Conservation (phyloP, 2,797 vertebrate genomes). For the Nasua narica region DNA sequence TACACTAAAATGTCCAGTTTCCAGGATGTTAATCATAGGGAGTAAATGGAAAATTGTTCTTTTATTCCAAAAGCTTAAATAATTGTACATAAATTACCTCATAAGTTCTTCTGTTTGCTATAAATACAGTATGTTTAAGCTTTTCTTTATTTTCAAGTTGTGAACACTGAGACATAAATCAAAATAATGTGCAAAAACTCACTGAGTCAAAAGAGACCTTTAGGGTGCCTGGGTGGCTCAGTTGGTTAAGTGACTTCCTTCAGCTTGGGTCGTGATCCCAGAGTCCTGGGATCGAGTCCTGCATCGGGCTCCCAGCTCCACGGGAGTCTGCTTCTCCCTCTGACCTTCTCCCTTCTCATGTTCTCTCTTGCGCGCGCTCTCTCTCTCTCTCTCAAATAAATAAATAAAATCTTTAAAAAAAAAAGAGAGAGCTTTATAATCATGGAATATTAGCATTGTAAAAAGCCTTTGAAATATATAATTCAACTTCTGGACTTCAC, state of each 20-base stretch:
- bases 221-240: too few species aligned
- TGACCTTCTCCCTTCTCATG: too few species aligned
- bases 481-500: not conserved
- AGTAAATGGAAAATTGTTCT: not conserved
- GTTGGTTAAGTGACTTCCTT: too few species aligned
- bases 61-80: not conserved
- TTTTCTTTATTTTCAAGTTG: not conserved
- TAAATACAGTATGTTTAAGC: not conserved
- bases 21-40: not conserved
- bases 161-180: not conserved
- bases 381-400: too few species aligned
- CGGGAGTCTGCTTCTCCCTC: too few species aligned
- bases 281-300: too few species aligned
- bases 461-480: not conserved
- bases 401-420: too few species aligned
- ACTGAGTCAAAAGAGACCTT: not conserved
- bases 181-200: not conserved
- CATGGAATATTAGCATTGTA: not conserved
- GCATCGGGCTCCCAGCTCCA: too few species aligned
- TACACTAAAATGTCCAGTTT: not conserved
- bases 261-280: too few species aligned
- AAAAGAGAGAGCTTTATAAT: not conserved
- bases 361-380: too few species aligned
- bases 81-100: not conserved
- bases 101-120: not conserved